Base-by-base conservation (phyloP, 2,797 vertebrate species). In the Botia kubotai region DNA sequence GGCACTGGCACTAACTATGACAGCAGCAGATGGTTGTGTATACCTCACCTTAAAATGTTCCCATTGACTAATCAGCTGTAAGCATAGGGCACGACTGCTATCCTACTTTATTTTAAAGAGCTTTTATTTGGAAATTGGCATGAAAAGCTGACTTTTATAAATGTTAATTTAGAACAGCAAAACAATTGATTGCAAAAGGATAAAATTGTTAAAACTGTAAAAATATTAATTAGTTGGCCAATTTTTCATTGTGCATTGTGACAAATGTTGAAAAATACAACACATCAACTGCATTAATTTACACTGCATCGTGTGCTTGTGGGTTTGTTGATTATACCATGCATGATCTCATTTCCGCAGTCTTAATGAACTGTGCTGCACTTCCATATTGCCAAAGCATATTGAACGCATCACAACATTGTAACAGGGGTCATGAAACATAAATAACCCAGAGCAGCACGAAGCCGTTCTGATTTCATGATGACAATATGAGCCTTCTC, bases 361-460 rank as follows among this genome's bases (percentile, higher is more conserved):
- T 33, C 50, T 74, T 74, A 79, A 83, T 75, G 76, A 70, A 79
- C 53, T 29, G 70, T 33, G 63, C 29, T 19, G 65, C 75, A 65
- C 46, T 60, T 52, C 17, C 52, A 69, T 26, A 74, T 43, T 63
- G 43, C 73, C 75, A 33, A 75, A 48, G 65, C 73, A 66, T 58
- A 67, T 29, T 79, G 76, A 83, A 83, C 57, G 79, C 86, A 83
- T 84, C 85, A 71, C 75, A 77, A 85, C 81, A 82, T 71, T 81
- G 79, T 86, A 83, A 87, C 63, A 87, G 86, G 84, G 77, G 81
- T 75, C 74, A 85, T 80, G 79, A 87, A 83, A 85, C 81, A 83
- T 87, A 81, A 83, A 83, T 83, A 85, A 85, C 81, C 83, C 75
- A 74, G 75, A 85, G 63, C 81, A 73, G 79, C 82, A 85, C 57